Evolutionary conservation across 1,140 invertebrate genomes (phyloP).

Genomic region (Drepana arcuata): DNA sequence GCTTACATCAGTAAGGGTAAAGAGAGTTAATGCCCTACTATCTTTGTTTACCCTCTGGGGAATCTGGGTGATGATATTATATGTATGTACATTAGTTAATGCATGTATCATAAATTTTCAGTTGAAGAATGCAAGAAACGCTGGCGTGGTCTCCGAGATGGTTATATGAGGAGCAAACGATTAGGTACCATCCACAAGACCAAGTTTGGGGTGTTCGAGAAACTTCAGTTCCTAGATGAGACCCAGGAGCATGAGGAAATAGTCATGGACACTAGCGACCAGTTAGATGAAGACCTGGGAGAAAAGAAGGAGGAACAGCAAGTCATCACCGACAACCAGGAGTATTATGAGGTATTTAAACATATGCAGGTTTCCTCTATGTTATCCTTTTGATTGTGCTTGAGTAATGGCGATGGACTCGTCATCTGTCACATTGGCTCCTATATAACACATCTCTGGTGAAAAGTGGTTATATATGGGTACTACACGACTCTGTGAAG

Average conservation of each 20-base stretch:
- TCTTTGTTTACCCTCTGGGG: too few relatives aligned
- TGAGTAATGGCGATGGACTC: too few relatives aligned
- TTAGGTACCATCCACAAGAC: constrained; percentile 47
- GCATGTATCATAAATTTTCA: constrained; percentile 24
- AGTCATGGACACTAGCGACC: constrained; percentile 7
- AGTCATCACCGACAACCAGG: constrained; percentile 58
- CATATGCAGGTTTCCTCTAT: too few relatives aligned
- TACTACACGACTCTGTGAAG: too few relatives aligned
- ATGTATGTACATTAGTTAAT: constrained; percentile 15
- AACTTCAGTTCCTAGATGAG: constrained; percentile 44
- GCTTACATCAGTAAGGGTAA: too few relatives aligned
- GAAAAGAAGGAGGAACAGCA: constrained; percentile 29
- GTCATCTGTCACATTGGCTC: too few relatives aligned
- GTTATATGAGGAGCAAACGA: constrained; percentile 47
- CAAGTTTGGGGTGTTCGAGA: constrained; percentile 43
- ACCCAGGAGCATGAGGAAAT: constrained; percentile 22
- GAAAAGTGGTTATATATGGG: too few relatives aligned
- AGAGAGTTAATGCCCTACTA: too few relatives aligned
- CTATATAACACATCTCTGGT: too few relatives aligned
- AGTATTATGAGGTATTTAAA: constrained; percentile 67
- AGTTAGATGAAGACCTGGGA: background rate
- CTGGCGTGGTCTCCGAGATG: constrained; percentile 55
- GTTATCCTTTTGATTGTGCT: too few relatives aligned
- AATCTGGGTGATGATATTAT: too few relatives aligned
- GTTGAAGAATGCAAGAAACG: constrained; percentile 63